Evolutionary conservation across 2,888 invertebrate species (phyloP).

Genomic region (Pristionchus arcanus): DNA sequence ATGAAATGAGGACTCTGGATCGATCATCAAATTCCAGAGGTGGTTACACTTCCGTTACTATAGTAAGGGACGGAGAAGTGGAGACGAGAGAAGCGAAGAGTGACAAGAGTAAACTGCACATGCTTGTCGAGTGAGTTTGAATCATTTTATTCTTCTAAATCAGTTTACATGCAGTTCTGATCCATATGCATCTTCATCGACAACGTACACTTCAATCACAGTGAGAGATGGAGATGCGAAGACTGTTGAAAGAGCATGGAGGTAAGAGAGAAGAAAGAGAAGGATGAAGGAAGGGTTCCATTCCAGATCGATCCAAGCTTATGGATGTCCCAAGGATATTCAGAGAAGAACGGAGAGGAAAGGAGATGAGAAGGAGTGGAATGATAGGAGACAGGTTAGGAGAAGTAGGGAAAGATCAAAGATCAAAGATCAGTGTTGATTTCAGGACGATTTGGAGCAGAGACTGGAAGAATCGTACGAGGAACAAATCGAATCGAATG

Average conservation of each 20-base stretch:
- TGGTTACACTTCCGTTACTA: neutral
- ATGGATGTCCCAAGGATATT: neutral
- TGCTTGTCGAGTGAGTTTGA: slow-evolving; percentile 27
- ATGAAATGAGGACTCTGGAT: neutral
- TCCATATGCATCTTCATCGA: neutral
- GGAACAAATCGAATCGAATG: neutral
- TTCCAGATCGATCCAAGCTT: neutral
- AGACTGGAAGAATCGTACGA: neutral
- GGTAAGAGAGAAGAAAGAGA: neutral
- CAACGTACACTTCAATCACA: slow-evolving; percentile 11
- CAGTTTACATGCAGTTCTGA: neutral
- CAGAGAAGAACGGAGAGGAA: slow-evolving; percentile 28
- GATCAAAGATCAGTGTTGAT: neutral
- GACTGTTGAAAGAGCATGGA: slow-evolving; percentile 5
- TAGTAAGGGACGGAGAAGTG: slow-evolving; percentile 24
- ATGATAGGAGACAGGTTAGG: slow-evolving; percentile 20
- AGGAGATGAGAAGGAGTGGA: neutral
- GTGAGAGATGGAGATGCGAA: slow-evolving; percentile 16
- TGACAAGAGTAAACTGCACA: slow-evolving; percentile 36
- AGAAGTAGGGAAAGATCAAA: neutral
- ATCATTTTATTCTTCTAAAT: neutral
- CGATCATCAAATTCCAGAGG: neutral
- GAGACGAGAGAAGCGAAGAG: slow-evolving; percentile 42
- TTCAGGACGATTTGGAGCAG: neutral
- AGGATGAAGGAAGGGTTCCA: neutral